These are phyloP conservation scores for Orestias chungarensis DNA, from an alignment of 2,797 vertebrate genomes.

Conservation along the genomic window DNA sequence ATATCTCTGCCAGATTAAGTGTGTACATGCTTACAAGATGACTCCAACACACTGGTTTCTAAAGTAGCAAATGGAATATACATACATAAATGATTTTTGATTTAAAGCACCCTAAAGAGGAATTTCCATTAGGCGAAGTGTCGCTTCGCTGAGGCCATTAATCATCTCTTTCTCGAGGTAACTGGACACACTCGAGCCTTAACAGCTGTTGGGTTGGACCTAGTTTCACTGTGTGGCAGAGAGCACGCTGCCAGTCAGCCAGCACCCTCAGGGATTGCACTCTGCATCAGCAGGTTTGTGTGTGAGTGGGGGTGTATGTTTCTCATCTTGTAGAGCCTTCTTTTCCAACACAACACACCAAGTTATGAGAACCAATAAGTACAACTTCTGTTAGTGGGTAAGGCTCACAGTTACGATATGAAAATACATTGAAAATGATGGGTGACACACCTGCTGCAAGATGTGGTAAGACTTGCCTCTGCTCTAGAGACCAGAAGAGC, in stretches of 20 bases:
- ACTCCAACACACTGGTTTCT: constrained; percentile 3
- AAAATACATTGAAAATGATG: too few species aligned
- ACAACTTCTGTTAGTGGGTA: too few species aligned
- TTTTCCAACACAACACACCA: too few species aligned
- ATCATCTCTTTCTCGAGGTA: constrained; percentile 57
- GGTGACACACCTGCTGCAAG: constrained; percentile 64
- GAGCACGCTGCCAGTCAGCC: constrained; percentile 40
- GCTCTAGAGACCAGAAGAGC: constrained; percentile 35
- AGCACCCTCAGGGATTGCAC: constrained; percentile 12
- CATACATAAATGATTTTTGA: constrained; percentile 37
- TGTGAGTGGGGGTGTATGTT: not conserved
- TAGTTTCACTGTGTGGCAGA: constrained; percentile 29
- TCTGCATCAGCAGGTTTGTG: constrained; percentile 3
- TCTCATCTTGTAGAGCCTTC: too few species aligned
- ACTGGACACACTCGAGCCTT: constrained; percentile 43
- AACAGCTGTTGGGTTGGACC: constrained; percentile 41
- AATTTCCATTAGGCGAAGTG: constrained; percentile 51
- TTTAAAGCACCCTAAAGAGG: constrained; percentile 39
- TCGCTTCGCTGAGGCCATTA: constrained; percentile 50
- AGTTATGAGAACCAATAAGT: too few species aligned
- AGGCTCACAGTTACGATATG: constrained; percentile 21
- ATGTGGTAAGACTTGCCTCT: constrained; percentile 58
- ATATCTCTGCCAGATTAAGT: constrained; percentile 5
- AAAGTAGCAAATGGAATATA: constrained; percentile 19
- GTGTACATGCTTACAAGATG: not conserved